A percentile compares a stretch with the other conserved stretches of the same genome.
These are phyloP conservation scores for Hippocampus comes DNA, from an alignment of 2,113 vertebrate genomes.

Conservation along the genomic window DNA sequence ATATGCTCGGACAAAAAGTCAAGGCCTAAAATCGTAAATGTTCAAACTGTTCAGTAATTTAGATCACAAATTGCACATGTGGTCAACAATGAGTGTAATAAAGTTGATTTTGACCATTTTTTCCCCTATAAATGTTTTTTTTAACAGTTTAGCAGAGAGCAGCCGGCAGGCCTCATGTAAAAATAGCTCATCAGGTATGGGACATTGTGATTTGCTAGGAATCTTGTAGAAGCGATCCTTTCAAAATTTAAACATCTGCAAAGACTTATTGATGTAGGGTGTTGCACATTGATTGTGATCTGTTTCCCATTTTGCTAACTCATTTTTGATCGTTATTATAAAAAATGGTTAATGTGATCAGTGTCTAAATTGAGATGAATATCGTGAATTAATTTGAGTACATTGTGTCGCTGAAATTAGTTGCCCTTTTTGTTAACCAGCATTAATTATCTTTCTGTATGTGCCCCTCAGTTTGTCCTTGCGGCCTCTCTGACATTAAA, in stretches of 20 bases:
- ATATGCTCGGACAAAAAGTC: no score
- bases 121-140: neutral
- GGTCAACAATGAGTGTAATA: no score
- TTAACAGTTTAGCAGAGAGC: neutral
- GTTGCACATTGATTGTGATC: neutral
- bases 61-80: no score
- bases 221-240: neutral
- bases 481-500: no score
- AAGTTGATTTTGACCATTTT: neutral
- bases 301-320: accelerated
- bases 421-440: no score
- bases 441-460: no score
- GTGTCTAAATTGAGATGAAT: no score
- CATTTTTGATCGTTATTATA: neutral
- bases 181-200: neutral
- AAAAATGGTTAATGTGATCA: neutral
- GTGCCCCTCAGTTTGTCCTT: no score
- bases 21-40: no score
- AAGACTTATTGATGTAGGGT: neutral
- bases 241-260: neutral
- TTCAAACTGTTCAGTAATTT: no score
- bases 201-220: neutral
- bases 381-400: no score
- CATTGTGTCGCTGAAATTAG: no score
- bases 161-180: neutral